Base-by-base conservation (phyloP, 2,113 vertebrate species). In the Blennius ocellaris region DNA sequence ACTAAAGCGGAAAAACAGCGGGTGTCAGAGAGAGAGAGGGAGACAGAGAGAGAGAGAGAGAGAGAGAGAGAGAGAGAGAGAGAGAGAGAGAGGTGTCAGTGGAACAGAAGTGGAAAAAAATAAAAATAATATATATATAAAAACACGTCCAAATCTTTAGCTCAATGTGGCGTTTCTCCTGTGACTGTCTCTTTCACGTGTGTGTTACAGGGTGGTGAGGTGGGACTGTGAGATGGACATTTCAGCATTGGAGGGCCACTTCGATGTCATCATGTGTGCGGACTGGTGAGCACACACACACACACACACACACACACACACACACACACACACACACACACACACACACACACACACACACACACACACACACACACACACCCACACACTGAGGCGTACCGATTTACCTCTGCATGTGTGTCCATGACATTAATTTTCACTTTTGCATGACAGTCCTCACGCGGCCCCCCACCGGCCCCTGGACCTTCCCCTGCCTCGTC, bases 241-340 rank as follows among this genome's bases (percentile, higher is more conserved):
- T 88, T 96, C 96, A 88, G 92, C 95, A 76, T 92, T 98, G 83
- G 97, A 98, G 94, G 95, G 95, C 95, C 96, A 96, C 94, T 99
- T 98, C 94, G 97, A 99, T 93, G 93, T 97, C 91, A 93, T 99
- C 95, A 96, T 99, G 95, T 99, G 98, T 94, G 97, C 98, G 90
- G 97, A 99, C 96, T 99, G 98, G 98, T 99, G 96, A 95, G 97
- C 82, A 0, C 14, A 60, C 17, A 69, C 58, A 54, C 73, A 72
- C 76, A 74, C 11, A 61, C 65, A 50, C 65, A 62, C 72, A 71
- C 93, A 93, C 21, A 30, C 21, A 30, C 21, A 30, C 21, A 30
- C 21, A 30, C 21, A 0, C 14, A 60, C 17, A 69, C 58, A 54
- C 73, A 72, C 76, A 74, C 11, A 61, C 65, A 50, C 65, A 62